Evolutionary conservation across 1,140 invertebrate species (phyloP).

Genomic region (Melipona quadrifasciata): DNA sequence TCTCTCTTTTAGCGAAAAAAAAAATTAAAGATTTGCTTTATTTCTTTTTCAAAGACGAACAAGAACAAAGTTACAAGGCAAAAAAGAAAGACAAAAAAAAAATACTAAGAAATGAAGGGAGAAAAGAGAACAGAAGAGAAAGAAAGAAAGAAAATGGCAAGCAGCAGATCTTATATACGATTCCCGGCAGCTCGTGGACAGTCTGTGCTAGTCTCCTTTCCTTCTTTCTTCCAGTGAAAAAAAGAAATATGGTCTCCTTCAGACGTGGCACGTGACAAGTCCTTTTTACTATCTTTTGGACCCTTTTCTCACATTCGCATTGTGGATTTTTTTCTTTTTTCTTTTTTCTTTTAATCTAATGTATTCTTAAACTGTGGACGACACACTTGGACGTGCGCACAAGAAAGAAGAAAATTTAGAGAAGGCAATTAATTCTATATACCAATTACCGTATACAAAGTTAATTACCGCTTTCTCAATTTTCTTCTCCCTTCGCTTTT

Average conservation of each 20-base stretch:
- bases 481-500: constrained; percentile 34
- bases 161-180: constrained; percentile 38
- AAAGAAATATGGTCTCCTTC: constrained; percentile 28
- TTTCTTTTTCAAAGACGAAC: background rate
- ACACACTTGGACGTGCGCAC: constrained; percentile 72
- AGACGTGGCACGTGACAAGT: constrained; percentile 60
- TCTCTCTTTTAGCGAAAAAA: constrained; percentile 41
- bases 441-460: constrained; percentile 62
- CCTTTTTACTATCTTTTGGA: constrained; percentile 61
- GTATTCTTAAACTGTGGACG: constrained; percentile 67
- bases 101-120: constrained; percentile 1
- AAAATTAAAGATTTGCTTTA: constrained; percentile 13
- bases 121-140: background rate
- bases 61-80: background rate
- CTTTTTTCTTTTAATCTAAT: constrained; percentile 53
- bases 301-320: constrained; percentile 66
- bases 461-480: constrained; percentile 56
- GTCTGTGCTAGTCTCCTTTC: constrained; percentile 38
- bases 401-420: too few species aligned
- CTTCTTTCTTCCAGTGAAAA: constrained; percentile 51
- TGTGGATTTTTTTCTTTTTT: constrained; percentile 37
- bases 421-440: too few species aligned
- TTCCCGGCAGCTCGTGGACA: constrained; percentile 51
- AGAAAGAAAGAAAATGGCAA: constrained; percentile 33
- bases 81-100: background rate